Evolutionary conservation across 2,888 invertebrate species (phyloP).

Genomic region (Tupiocoris notatus): DNA sequence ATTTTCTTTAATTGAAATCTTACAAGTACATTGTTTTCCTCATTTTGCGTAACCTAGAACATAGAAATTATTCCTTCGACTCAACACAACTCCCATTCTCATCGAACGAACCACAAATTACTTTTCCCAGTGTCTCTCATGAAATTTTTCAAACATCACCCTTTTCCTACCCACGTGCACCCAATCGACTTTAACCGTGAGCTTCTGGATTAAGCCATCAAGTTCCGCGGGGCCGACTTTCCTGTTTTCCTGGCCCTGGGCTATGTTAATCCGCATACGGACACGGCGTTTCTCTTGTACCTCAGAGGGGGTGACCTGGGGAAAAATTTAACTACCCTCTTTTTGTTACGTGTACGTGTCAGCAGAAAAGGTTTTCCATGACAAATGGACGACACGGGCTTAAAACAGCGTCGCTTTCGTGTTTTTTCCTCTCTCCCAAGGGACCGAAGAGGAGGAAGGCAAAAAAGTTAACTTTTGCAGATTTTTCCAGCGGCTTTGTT

Average conservation of each 20-base stretch:
- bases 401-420: slow-evolving; percentile 2
- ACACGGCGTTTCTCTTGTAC: slow-evolving; percentile 12
- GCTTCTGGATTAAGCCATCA: slow-evolving; percentile 35
- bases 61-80: too few relatives aligned
- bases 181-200: slow-evolving; percentile 39
- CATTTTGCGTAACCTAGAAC: too few relatives aligned
- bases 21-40: too few relatives aligned
- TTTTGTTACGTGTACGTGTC: slow-evolving; percentile 42
- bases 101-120: slow-evolving; percentile 36
- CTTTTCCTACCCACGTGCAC: neutral
- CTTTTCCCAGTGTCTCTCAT: slow-evolving; percentile 17
- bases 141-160: slow-evolving; percentile 24
- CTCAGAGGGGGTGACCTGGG: neutral
- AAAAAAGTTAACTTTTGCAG: neutral
- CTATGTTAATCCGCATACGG: slow-evolving; percentile 42
- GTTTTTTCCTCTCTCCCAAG: slow-evolving; percentile 5
- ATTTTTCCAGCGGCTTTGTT: neutral
- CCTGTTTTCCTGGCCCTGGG: neutral
- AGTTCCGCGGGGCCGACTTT: slow-evolving; percentile 19
- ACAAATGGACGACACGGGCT: slow-evolving; percentile 40
- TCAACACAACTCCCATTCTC: neutral
- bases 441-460: neutral
- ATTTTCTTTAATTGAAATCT: too few relatives aligned
- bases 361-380: slow-evolving; percentile 40
- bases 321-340: slow-evolving; percentile 22